Evolutionary conservation across 2,888 invertebrate genomes (phyloP), one percentile per base, ranked within the genome.

Genomic region (Standfussiana lucernea): DNA sequence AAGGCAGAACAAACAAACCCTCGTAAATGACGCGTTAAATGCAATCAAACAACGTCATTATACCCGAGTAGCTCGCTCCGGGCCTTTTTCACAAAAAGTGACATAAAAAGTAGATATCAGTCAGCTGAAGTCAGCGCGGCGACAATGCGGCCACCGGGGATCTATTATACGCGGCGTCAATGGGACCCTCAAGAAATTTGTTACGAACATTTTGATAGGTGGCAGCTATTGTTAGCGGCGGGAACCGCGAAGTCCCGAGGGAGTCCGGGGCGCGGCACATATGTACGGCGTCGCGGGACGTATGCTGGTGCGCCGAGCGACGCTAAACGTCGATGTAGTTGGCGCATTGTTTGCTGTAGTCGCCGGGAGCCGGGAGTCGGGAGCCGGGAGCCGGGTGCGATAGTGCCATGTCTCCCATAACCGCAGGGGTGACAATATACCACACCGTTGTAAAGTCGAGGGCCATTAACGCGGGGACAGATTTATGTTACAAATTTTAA

Each of bases 11-110:
- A 94, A 94, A 95, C 93, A 95, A 92, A 93, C 95, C 95, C 93
- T 93, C 92, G 88, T 93, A 94, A 95, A 95, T 94, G 95, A 92
- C 93, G 93, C 93, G 94, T 94, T 95, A 95, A 95, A 95, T 93
- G 93, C 90, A 92, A 92, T 94, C 93, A 94, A 94, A 95, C 94
- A 92, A 93, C 93, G 92, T 94, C 89, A 95, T 95, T 94, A 94
- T 94, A 92, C 88, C 88, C 91, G 93, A 93, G 94, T 92, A 92
- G 94, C 92, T 91, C 88, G 83, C 91, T 89, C 88, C 85, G 90
- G 90, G 85, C 82, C 79, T 81, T 79, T 85, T 81, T 79, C 85
- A 92, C 89, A 95, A 93, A 94, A 94, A 94, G 85, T 91, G 91
- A 78, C 89, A 92, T 88, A 93, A 94, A 94, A 94, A 94, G 79